phyloP scores from a whole-genome alignment of 2,888 invertebrate species.

The Macaria liturata region DNA sequence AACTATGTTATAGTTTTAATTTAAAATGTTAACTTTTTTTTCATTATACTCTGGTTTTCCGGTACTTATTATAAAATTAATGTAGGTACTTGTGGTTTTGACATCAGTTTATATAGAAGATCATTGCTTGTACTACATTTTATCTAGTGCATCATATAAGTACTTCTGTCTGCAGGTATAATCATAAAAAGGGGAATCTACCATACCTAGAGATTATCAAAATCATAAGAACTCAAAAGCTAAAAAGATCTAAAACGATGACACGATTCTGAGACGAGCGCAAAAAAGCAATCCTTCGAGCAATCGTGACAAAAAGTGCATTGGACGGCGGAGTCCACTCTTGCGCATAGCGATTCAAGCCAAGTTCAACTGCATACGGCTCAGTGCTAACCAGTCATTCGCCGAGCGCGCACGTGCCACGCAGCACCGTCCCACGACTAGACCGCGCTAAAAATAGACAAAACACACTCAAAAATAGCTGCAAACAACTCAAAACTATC shows the following conservation, averaged over 20 bases:
- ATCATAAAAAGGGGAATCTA: too few species aligned
- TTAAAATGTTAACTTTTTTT: too few species aligned
- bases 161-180: too few species aligned
- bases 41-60: too few species aligned
- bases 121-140: too few species aligned
- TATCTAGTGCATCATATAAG: too few species aligned
- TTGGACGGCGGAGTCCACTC: slow-evolving; percentile 26
- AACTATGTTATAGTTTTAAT: too few species aligned
- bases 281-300: slow-evolving; percentile 15
- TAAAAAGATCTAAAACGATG: neutral
- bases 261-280: neutral
- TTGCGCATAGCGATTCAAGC: slow-evolving; percentile 26
- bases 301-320: slow-evolving; percentile 34
- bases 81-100: too few species aligned
- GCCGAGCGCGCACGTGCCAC: slow-evolving; percentile 1
- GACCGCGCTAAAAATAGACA: slow-evolving; percentile 25
- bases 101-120: too few species aligned
- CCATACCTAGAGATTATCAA: too few species aligned
- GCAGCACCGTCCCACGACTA: neutral
- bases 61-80: too few species aligned
- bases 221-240: neutral
- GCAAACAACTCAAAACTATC: slow-evolving; percentile 24
- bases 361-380: slow-evolving; percentile 25
- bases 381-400: slow-evolving; percentile 11
- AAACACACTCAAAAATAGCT: slow-evolving; percentile 16